phyloP scores from a whole-genome alignment of 2,797 vertebrate species.

The Pogoniulus pusillus region DNA sequence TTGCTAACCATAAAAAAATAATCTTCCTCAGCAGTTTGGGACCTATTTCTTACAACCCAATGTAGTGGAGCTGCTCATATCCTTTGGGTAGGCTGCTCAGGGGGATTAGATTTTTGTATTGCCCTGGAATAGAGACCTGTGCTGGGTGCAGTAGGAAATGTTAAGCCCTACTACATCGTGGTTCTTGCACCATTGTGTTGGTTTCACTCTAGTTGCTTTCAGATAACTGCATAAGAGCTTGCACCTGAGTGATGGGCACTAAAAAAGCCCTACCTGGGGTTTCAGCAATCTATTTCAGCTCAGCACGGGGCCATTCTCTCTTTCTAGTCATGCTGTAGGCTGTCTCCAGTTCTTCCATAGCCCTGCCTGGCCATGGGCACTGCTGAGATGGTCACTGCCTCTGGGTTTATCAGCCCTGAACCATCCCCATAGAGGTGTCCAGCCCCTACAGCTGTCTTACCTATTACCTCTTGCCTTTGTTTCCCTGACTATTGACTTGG shows the following conservation, averaged over 20 bases:
- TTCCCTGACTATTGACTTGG: neutral
- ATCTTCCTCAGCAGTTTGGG: neutral
- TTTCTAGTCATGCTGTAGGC: rapidly evolving
- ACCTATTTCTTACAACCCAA: neutral
- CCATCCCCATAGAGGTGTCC: neutral
- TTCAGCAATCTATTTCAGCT: neutral
- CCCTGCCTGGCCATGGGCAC: neutral
- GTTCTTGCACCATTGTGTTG: neutral
- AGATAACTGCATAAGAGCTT: neutral
- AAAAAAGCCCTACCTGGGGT: neutral
- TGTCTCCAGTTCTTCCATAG: rapidly evolving
- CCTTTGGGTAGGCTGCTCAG: neutral
- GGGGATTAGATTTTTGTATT: neutral
- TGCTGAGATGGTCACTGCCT: neutral
- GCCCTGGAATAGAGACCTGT: neutral
- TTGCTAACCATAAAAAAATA: constrained; percentile 16
- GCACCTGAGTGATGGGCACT: neutral
- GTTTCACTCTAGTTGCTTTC: neutral
- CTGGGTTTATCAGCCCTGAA: neutral
- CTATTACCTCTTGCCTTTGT: neutral
- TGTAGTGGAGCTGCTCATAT: neutral
- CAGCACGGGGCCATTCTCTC: rapidly evolving
- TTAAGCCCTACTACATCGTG: too few relatives aligned
- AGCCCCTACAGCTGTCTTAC: neutral
- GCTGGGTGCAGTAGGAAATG: neutral